Evolutionary conservation across 2,888 invertebrate species (phyloP).

Genomic region (Chymomyza amoena): DNA sequence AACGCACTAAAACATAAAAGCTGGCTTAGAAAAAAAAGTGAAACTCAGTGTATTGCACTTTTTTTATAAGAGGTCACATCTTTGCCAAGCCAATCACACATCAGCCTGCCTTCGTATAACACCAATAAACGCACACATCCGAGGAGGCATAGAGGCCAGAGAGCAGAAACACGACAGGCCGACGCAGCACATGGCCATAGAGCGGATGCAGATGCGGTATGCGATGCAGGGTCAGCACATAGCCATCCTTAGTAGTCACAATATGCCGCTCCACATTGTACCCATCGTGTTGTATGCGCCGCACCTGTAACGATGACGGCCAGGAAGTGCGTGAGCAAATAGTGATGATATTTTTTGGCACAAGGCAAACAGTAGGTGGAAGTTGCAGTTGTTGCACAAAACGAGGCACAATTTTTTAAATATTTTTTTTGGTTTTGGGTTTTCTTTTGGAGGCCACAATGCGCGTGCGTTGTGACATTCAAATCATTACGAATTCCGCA

Average conservation of each 20-base stretch:
- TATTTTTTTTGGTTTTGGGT: slow-evolving; percentile 4
- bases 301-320: slow-evolving; percentile 63
- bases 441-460: slow-evolving; percentile 69
- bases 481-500: slow-evolving; percentile 58
- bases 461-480: slow-evolving; percentile 70
- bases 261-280: slow-evolving; percentile 81
- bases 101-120: too few species aligned
- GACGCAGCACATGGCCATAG: slow-evolving; percentile 49
- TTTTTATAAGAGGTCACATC: too few species aligned
- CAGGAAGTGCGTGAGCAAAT: slow-evolving; percentile 30
- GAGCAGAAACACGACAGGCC: slow-evolving; percentile 74
- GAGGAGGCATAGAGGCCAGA: slow-evolving; percentile 77
- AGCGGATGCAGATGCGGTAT: slow-evolving; percentile 68
- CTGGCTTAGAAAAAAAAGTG: too few species aligned
- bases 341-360: background rate
- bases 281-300: slow-evolving; percentile 75
- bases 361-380: slow-evolving; percentile 14
- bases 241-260: slow-evolving; percentile 79
- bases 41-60: too few species aligned
- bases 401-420: slow-evolving; percentile 53
- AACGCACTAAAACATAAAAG: too few species aligned
- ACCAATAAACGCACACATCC: slow-evolving; percentile 62
- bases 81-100: too few species aligned
- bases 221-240: slow-evolving; percentile 74
- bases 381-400: slow-evolving; percentile 11